Conservation (phyloP, 2,113 vertebrate genomes). For the Muscicapa adusta region DNA sequence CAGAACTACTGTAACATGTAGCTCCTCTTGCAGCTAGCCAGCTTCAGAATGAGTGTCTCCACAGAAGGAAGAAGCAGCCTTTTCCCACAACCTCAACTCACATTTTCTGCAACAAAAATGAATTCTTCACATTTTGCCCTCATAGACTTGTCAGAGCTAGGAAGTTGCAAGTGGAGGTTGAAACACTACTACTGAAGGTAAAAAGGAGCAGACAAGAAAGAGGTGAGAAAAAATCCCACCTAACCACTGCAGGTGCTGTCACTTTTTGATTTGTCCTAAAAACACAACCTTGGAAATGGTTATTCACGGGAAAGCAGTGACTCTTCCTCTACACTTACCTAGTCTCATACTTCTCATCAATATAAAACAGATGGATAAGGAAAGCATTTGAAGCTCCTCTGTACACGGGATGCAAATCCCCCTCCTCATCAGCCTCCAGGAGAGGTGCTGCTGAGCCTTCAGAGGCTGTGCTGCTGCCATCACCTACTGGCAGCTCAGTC, state of each 20-base stretch:
- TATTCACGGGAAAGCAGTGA: not conserved
- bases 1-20: not conserved
- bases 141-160: not conserved
- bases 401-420: conserved; percentile 32
- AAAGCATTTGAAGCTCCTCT: conserved; percentile 69
- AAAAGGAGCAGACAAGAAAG: not conserved
- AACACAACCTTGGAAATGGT: not conserved
- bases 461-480: not conserved
- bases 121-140: not conserved
- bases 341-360: conserved; percentile 79
- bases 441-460: not conserved
- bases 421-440: not conserved
- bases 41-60: not conserved
- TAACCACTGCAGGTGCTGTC: not conserved
- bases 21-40: not conserved
- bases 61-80: not conserved
- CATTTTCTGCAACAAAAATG: not conserved
- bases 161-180: not conserved
- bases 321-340: conserved; percentile 68
- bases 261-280: not conserved
- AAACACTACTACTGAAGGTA: not conserved
- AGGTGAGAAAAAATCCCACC: not conserved
- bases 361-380: conserved; percentile 80
- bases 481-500: not conserved
- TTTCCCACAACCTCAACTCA: not conserved